Evolutionary conservation across 2,113 vertebrate genomes (phyloP), one percentile per base, ranked within the genome.

Genomic region (Gambusia affinis): DNA sequence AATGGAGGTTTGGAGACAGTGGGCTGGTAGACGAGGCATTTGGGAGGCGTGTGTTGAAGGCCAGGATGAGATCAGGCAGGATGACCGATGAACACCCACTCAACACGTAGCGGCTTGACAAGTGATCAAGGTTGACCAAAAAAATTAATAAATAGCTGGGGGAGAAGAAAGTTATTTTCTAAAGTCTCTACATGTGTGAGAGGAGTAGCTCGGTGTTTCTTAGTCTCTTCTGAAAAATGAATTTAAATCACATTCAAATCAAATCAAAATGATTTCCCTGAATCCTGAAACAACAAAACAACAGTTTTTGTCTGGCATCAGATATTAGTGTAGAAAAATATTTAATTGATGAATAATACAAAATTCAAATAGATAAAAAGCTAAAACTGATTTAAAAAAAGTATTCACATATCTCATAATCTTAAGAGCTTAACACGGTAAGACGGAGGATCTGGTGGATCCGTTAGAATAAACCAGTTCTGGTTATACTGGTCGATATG

Each of bases 1-100:
- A 91, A 93, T 92, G 89, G 89, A 91, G 88, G 85, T 80, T 63
- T 84, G 78, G 85, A 94, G 93, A 92, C 92, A 91, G 89, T 91
- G 88, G 91, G 88, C 80, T 80, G 89, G 80, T 89, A 92, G 87
- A 93, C 84, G 89, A 94, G 91, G 85, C 93, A 90, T 88, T 87
- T 64, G 92, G 91, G 92, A 94, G 93, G 90, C 89, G 82, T 80
- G 68, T 70, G 67, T 82, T 87, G 87, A 91, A 91, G 89, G 89
- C 90, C 87, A 72, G 80, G 79, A 91, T 79, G 86, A 91, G 90
- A 87, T 86, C 81, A 78, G 88, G 81, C 82, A 70, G 57, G 79
- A 90, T 92, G 91, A 93, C 88, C 89, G 89, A 91, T 89, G 82
- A 88, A 90, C 84, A 80, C 82, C 81, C 85, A 84, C 89, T 81